These are phyloP conservation scores for Mesaphorura yosii DNA, from an alignment of 1,140 invertebrate species.

Conservation along the genomic window DNA sequence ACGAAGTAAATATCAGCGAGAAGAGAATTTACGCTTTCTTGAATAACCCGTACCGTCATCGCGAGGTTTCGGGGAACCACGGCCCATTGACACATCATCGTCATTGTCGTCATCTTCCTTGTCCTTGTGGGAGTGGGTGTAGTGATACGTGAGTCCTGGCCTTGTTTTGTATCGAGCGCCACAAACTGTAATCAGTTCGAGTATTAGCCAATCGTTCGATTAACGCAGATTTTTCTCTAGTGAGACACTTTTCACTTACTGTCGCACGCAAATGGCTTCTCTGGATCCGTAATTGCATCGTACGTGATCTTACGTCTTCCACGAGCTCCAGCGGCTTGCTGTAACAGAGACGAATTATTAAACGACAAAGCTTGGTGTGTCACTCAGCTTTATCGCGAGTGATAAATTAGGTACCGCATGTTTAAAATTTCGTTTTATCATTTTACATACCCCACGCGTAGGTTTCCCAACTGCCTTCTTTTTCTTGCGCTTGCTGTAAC, in stretches of 20 bases:
- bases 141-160: slow-evolving; percentile 92
- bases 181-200: slow-evolving; percentile 63
- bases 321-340: slow-evolving; percentile 33
- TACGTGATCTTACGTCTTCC: slow-evolving; percentile 59
- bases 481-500: slow-evolving; percentile 59
- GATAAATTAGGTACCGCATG: neutral
- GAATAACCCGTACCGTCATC: too few species aligned
- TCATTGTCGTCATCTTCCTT: slow-evolving; percentile 34
- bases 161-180: slow-evolving; percentile 93
- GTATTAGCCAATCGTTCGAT: neutral
- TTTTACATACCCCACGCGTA: slow-evolving; percentile 20
- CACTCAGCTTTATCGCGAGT: neutral
- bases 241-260: slow-evolving; percentile 52
- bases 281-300: slow-evolving; percentile 58
- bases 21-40: slow-evolving; percentile 11
- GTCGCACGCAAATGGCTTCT: slow-evolving; percentile 87
- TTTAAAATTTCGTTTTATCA: too few species aligned
- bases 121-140: slow-evolving; percentile 86
- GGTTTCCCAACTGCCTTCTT: slow-evolving; percentile 40
- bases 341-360: slow-evolving; percentile 6
- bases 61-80: too few species aligned
- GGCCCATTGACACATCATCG: slow-evolving; percentile 32
- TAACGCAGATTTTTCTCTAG: neutral
- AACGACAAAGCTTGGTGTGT: too few species aligned
- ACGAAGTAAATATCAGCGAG: neutral